Percentiles rank a stretch among this genome's conserved stretches.
Conservation (phyloP, 2,113 vertebrate genomes). For the Xerus inauris region DNA sequence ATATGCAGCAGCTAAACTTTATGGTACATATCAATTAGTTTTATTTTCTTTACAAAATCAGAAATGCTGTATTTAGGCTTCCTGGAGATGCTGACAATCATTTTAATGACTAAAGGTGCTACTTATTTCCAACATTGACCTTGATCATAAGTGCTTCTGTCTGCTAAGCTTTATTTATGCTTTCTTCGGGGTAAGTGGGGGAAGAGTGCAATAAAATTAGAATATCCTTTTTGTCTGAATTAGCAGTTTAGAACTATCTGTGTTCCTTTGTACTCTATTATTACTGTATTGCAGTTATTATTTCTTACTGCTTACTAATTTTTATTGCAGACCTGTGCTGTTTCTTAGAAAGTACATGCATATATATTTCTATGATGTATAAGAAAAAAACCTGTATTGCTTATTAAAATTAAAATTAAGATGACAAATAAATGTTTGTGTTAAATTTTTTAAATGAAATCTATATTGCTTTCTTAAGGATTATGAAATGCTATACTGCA, state of each 20-base stretch:
- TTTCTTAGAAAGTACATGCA: conserved; percentile 79
- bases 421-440: conserved; percentile 81
- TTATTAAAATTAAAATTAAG: conserved; percentile 66
- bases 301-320: conserved; percentile 79
- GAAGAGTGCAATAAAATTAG: conserved; percentile 61
- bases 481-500: background rate
- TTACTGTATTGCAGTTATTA: conserved; percentile 78
- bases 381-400: conserved; percentile 69
- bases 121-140: conserved; percentile 81
- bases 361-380: conserved; percentile 82
- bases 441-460: conserved; percentile 80
- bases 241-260: conserved; percentile 77
- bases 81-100: conserved; percentile 81
- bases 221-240: conserved; percentile 74
- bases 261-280: conserved; percentile 74
- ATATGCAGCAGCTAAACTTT: conserved; percentile 67
- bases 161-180: conserved; percentile 50
- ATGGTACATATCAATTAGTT: conserved; percentile 69
- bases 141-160: conserved; percentile 75
- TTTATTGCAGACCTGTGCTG: conserved; percentile 78
- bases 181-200: background rate
- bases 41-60: conserved; percentile 81
- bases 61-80: conserved; percentile 80
- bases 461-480: conserved; percentile 44
- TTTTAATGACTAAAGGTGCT: conserved; percentile 85